phyloP scores from a whole-genome alignment of 2,113 vertebrate species.

The Dissostichus mawsoni region DNA sequence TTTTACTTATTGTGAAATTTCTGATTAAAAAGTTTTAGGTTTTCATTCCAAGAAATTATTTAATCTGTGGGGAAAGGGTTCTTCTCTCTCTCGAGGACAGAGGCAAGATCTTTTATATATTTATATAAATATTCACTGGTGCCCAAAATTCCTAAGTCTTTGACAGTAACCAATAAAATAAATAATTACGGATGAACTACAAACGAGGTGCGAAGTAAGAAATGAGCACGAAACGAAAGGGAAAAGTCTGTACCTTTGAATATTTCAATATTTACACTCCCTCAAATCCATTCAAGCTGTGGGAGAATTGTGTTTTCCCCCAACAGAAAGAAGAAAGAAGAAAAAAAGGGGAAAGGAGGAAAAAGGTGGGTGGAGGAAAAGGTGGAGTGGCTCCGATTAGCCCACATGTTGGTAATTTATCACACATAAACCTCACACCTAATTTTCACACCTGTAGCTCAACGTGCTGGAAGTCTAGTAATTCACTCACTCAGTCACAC shows the following conservation, averaged over 20 bases:
- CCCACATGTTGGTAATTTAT: slow-evolving; percentile 87
- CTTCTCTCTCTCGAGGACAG: neutral
- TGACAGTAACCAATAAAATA: slow-evolving; percentile 21
- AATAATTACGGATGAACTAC: slow-evolving; percentile 1
- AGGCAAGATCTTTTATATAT: neutral
- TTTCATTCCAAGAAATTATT: neutral
- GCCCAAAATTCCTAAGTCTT: neutral
- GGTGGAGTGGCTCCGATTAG: slow-evolving; percentile 78
- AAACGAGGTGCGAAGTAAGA: slow-evolving; percentile 17
- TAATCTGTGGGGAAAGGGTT: neutral
- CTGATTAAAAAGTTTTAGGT: neutral
- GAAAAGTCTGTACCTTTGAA: slow-evolving; percentile 35
- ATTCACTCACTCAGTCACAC: slow-evolving; percentile 68
- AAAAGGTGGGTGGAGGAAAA: slow-evolving; percentile 50
- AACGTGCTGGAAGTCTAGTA: slow-evolving; percentile 71
- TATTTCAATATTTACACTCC: slow-evolving; percentile 67
- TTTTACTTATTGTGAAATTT: slow-evolving; percentile 16
- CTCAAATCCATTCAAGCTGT: slow-evolving; percentile 71
- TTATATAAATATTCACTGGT: neutral
- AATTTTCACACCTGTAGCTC: slow-evolving; percentile 86
- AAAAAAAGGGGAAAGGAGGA: slow-evolving; percentile 32
- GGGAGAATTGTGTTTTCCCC: slow-evolving; percentile 70
- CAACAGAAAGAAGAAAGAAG: slow-evolving; percentile 38
- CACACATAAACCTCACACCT: slow-evolving; percentile 88
- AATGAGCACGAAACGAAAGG: slow-evolving; percentile 27